A percentile compares a stretch with the other conserved stretches of the same genome.
Conservation (phyloP, 2,113 vertebrate genomes). For the Geococcyx californianus region DNA sequence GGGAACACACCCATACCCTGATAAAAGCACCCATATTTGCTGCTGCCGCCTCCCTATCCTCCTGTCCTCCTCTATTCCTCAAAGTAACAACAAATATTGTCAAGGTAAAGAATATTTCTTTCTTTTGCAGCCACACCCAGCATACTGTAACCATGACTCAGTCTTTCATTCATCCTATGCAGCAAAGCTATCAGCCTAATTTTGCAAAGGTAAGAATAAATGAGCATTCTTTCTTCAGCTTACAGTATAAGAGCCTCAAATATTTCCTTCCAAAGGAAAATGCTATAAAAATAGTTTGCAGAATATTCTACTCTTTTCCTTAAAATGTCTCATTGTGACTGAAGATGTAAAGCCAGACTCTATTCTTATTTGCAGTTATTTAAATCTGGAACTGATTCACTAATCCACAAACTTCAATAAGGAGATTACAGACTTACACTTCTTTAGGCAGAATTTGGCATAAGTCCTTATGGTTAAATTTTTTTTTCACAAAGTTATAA, state of each 20-base stretch:
- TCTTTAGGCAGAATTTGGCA: not conserved
- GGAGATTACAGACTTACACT: not conserved
- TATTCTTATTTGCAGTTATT: not conserved
- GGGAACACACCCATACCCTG: not conserved
- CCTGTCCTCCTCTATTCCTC: too few relatives aligned
- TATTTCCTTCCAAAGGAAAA: not conserved
- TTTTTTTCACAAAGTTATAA: not conserved
- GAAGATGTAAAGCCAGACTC: not conserved
- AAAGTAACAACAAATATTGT: not conserved
- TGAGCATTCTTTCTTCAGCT: not conserved
- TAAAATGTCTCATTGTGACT: not conserved
- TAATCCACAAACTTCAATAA: not conserved
- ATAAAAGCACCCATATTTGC: not conserved
- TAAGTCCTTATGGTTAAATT: not conserved
- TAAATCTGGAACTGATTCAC: not conserved
- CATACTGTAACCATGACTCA: constrained; percentile 34
- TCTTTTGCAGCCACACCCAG: not conserved
- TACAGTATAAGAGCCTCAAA: not conserved
- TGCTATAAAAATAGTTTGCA: not conserved
- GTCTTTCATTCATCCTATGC: not conserved
- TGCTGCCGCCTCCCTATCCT: not conserved
- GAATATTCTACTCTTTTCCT: not conserved
- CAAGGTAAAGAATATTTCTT: constrained; percentile 25
- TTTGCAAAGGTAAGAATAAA: not conserved
- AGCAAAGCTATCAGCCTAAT: not conserved